Base-by-base conservation (phyloP, 2,113 vertebrate species). In the Zingel zingel region DNA sequence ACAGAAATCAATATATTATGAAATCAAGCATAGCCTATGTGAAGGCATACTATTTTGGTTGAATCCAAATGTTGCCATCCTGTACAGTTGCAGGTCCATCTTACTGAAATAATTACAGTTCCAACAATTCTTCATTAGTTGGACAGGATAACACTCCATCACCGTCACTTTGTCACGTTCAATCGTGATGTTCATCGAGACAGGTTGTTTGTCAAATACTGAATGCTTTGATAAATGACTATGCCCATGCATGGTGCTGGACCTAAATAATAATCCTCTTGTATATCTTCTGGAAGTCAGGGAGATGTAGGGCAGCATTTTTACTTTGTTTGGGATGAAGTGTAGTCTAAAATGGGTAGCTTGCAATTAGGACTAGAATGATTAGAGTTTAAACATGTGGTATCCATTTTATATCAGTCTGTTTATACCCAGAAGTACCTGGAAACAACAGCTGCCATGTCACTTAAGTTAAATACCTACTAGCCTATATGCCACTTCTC, bases 121-220 rank as follows among this genome's bases (percentile, higher is more conserved):
- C 19, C 61, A 9, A 45, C 54, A 39, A 36, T 67, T 67, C 25
- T 75, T 65, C 50, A 77, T 88, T 79, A 73, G 58, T 74, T 45
- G 27, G 64, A 47, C 4, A 56, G 23, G 53, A 33, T 6, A 47
- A 68, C 79, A 45, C 45, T 87, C 12, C 65, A 78, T 88, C 82
- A 74, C 73, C 36, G 21, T 67, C 58, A 61, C 25, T 76, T 79
- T 74, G 77, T 88, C 77, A 83, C 51, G 70, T 84, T 82, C 62
- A 77, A 48, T 70, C 36, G 16, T 25, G 7, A 21, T 59, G 81
- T 79, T 82, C 67, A 84, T 70, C 15, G 12, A 63, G 58, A 27
- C 58, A 1, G 74, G 72, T 48, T 68, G 39, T 81, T 81, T 78
- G 70, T 86, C 67, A 84, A 69, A 79, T 10, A 25, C 39, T 48